Evolutionary conservation across 92 coral and sea anemone genomes (phyloP), one percentile per base, ranked within the genome.

Genomic region (Hydrozoanthus gracilis): DNA sequence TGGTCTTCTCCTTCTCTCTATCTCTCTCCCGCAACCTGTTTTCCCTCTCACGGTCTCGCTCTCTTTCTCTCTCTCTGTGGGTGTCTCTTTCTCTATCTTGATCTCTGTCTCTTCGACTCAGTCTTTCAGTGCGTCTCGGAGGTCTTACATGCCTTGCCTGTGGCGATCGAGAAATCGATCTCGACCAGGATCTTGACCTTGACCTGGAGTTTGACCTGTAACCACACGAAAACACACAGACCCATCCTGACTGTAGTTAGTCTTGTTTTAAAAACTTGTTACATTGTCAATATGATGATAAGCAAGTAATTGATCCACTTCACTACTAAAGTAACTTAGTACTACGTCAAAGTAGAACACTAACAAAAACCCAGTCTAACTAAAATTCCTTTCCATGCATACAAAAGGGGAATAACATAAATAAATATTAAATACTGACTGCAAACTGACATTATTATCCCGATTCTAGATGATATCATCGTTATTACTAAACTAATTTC

Each of bases 131-230:
- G 11, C 91, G 91, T 56, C 92, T 88, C 1, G 92, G 87, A 12
- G 92, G 76, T 50, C 87, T 83, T 60, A 74, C 84, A 52, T 87
- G 83, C 46, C 87, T 76, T 61, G 92, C 44, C 72, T 79, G 89
- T 44, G 94, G 94, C 27, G 94, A 91, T 49, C 89, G 88, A 12
- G 95, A 94, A 45, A 94, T 83, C 12, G 98, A 94, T 62, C 86
- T 94, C 35, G 98, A 94, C 83, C 93, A 94, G 12, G 98, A 94
- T 50, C 95, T 90, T 44, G 98, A 96, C 83, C 96, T 91, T 74
- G 98, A 91, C 60, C 94, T 91, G 0, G 95, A 92, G n/a, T 80
- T 51, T 20, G 94, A 84, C 73, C 89, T 84, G 49, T 77, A 35
- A 18, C 13, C 87, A 58, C 73, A 65, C 48, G 14, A 62, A 80